phyloP scores from a whole-genome alignment of 2,113 vertebrate species.

The Dicrurus megarhynchus region DNA sequence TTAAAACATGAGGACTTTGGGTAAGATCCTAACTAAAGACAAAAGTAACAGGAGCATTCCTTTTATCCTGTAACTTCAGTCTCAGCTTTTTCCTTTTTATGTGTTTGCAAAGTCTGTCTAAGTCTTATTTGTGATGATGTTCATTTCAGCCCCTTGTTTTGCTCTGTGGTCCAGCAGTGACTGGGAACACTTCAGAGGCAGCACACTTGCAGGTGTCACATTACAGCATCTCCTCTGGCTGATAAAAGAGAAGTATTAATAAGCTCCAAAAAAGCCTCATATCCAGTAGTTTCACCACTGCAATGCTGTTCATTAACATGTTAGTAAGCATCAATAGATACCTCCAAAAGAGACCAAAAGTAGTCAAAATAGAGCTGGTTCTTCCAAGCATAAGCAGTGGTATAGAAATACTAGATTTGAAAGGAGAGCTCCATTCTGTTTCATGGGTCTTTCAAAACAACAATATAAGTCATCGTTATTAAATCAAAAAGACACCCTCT shows the following conservation, averaged over 20 bases:
- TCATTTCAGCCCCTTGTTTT: not conserved
- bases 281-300: not conserved
- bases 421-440: not conserved
- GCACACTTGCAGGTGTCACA: not conserved
- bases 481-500: conserved; percentile 47
- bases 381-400: not conserved
- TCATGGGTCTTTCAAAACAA: conserved; percentile 36
- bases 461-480: not conserved
- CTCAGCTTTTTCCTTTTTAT: not conserved
- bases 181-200: conserved; percentile 42
- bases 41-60: not conserved
- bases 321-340: conserved; percentile 40
- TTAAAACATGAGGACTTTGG: not conserved
- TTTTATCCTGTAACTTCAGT: conserved; percentile 19
- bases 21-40: not conserved
- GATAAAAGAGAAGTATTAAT: conserved; percentile 32
- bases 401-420: conserved; percentile 5
- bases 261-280: not conserved
- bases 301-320: conserved; percentile 40
- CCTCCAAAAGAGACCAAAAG: conserved; percentile 52
- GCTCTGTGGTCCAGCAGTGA: conserved; percentile 39
- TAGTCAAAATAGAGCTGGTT: not conserved
- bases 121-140: not conserved
- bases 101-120: not conserved
- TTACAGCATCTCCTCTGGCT: not conserved